Conservation (phyloP, 2,888 invertebrate genomes). For the Cephus sareptanus region DNA sequence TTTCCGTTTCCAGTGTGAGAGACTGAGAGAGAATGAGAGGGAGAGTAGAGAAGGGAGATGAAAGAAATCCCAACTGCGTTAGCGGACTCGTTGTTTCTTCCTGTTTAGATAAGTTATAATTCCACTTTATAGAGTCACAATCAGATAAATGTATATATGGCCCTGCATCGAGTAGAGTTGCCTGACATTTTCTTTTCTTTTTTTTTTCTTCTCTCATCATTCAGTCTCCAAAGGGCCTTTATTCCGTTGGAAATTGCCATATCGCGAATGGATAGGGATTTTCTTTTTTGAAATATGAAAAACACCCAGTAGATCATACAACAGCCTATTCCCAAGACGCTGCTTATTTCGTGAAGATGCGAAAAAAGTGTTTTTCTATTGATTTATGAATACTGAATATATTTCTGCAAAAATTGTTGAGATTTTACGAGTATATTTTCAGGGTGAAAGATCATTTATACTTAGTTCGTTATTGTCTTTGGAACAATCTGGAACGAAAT, state of each 20-base stretch:
- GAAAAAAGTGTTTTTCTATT: neutral
- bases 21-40: neutral
- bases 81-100: conserved; percentile 33
- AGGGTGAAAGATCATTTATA: neutral
- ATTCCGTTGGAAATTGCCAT: neutral
- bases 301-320: neutral
- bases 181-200: neutral
- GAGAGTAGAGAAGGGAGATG: too few relatives aligned
- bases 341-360: neutral
- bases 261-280: neutral
- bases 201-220: neutral
- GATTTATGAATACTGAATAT: neutral
- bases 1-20: neutral
- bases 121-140: conserved; percentile 7
- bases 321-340: neutral
- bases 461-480: neutral
- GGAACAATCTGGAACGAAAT: conserved; percentile 33
- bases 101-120: conserved; percentile 18
- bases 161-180: neutral
- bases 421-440: neutral
- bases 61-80: conserved; percentile 42
- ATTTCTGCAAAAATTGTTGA: neutral
- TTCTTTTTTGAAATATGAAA: neutral
- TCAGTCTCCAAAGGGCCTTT: neutral
- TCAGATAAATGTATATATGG: neutral